These are phyloP conservation scores for Pachymerium ferrugineum DNA, from an alignment of 2,888 invertebrate species.

Conservation along the genomic window DNA sequence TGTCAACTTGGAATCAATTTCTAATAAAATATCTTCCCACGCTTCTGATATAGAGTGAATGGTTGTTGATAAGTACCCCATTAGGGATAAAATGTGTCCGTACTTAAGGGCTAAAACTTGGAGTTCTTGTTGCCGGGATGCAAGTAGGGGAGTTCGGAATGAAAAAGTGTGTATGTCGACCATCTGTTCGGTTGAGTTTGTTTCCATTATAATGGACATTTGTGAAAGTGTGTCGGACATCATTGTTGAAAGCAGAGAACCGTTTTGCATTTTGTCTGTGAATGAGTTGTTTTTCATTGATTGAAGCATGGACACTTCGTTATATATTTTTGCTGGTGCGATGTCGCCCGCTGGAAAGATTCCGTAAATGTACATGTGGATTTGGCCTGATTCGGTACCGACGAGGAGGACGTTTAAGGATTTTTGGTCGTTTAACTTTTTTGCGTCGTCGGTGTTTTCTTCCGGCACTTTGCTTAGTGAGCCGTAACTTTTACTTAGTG, in stretches of 20 bases:
- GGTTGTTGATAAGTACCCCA: slow-evolving; percentile 65
- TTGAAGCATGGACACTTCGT: neutral
- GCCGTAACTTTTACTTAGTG: slow-evolving; percentile 46
- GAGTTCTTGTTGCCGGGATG: slow-evolving; percentile 63
- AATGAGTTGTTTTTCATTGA: neutral
- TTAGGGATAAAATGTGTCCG: slow-evolving; percentile 63
- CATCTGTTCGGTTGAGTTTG: neutral
- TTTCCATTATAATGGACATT: neutral
- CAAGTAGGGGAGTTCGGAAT: slow-evolving; percentile 58
- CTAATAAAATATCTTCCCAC: slow-evolving; percentile 88
- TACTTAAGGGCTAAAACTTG: slow-evolving; percentile 68
- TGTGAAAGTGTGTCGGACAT: slow-evolving; percentile 12
- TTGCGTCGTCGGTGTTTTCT: slow-evolving; percentile 45
- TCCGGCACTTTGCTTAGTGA: slow-evolving; percentile 44
- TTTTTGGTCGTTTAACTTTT: slow-evolving; percentile 46
- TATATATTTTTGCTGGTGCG: slow-evolving; percentile 46
- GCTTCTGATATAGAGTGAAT: slow-evolving; percentile 78
- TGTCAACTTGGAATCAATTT: slow-evolving; percentile 88
- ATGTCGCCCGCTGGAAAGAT: slow-evolving; percentile 72
- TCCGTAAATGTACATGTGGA: slow-evolving; percentile 70
- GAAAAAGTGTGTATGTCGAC: neutral
- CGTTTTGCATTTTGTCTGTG: neutral
- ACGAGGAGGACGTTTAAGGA: slow-evolving; percentile 68
- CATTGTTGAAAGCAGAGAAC: neutral
- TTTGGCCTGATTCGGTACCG: slow-evolving; percentile 66